Evolutionary conservation across 2,113 vertebrate genomes (phyloP).

Genomic region (Orycteropus afer): DNA sequence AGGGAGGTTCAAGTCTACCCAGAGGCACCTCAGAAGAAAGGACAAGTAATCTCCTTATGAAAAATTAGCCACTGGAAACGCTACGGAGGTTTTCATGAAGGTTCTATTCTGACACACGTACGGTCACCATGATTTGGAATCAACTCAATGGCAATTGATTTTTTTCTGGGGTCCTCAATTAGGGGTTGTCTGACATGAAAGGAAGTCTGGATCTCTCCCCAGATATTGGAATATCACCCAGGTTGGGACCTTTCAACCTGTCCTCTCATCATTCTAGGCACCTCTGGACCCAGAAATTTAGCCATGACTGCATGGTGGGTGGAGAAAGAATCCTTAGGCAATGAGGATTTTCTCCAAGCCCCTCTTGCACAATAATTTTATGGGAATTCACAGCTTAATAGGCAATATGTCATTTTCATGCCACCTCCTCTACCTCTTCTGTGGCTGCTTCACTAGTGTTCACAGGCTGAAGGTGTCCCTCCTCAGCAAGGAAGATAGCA

Average conservation of each 20-base stretch:
- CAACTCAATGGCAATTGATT: not conserved
- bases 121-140: not conserved
- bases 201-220: not conserved
- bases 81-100: not conserved
- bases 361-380: not conserved
- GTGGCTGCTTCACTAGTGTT: not conserved
- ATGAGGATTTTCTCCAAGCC: not conserved
- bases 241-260: no score
- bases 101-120: not conserved
- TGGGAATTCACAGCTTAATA: not conserved
- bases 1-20: not conserved
- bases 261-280: not conserved
- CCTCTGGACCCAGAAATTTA: not conserved
- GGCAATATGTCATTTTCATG: not conserved
- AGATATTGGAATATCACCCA: not conserved
- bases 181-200: not conserved
- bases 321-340: not conserved
- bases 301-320: not conserved
- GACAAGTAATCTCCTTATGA: not conserved
- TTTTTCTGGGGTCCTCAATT: not conserved
- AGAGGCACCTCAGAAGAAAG: not conserved
- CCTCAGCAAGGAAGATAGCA: not conserved
- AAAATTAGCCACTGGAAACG: not conserved
- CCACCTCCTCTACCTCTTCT: not conserved
- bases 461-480: not conserved